Percentiles rank a stretch among this genome's conserved stretches.
Evolutionary conservation across 2,888 invertebrate species (phyloP).

Genomic region (Ommatoiulus sabulosus): DNA sequence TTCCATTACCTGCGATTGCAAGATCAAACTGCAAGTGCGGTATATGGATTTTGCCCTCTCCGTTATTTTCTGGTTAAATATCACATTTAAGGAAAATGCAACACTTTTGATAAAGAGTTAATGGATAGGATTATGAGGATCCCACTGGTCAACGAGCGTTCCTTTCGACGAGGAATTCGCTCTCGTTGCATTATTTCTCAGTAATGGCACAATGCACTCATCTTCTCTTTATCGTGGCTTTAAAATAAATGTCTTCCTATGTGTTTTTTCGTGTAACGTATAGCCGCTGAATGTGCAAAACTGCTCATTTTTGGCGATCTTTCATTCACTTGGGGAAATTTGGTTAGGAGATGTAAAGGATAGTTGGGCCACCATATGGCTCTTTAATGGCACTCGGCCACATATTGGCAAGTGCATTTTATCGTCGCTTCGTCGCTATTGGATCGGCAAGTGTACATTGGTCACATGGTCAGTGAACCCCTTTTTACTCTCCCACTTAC

Average conservation of each 20-base stretch:
- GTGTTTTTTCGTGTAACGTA: background rate
- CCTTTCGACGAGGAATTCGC: background rate
- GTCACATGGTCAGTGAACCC: slow-evolving; percentile 29
- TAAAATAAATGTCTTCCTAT: background rate
- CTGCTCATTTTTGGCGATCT: slow-evolving; percentile 40
- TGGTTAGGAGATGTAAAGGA: slow-evolving; percentile 8
- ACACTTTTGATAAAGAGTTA: too few relatives aligned
- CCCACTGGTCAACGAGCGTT: background rate
- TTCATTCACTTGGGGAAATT: slow-evolving; percentile 40
- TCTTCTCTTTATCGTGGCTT: background rate
- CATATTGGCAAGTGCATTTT: slow-evolving; percentile 38
- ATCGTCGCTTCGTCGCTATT: background rate
- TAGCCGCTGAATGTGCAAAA: slow-evolving; percentile 12
- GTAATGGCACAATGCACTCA: slow-evolving; percentile 22
- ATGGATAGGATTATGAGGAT: background rate
- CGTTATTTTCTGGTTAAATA: too few relatives aligned
- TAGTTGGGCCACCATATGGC: background rate
- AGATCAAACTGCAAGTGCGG: too few relatives aligned
- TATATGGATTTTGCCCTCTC: too few relatives aligned
- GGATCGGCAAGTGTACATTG: background rate
- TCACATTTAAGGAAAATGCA: background rate
- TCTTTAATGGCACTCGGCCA: background rate
- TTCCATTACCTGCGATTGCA: too few relatives aligned
- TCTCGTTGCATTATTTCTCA: background rate
- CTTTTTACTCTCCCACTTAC: background rate